Base-by-base conservation (phyloP, 2,797 vertebrate genomes). In the Petrocephalus sullivani region DNA sequence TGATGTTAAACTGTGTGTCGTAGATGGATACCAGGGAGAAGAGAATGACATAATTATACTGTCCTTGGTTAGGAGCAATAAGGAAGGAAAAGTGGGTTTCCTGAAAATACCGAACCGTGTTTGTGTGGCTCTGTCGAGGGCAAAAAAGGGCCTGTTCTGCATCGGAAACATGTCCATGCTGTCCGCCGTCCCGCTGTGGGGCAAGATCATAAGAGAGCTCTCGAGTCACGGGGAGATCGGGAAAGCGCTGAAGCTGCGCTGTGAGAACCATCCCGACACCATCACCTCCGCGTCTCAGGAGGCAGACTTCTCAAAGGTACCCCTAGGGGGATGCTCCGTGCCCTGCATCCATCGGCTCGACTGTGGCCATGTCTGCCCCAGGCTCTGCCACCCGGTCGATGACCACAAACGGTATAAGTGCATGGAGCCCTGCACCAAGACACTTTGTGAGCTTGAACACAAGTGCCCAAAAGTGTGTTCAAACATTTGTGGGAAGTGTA, bases 1-100 rank as follows among this genome's bases (percentile, higher is more conserved):
- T 23, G 89, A 88, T 6, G 88, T 92, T 4, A 86, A 81, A 9
- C 84, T 92, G 1, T 90, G 89, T 37, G 92, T 91, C 9, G 90
- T 92, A n/a, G 92, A 92, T 78, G 89, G 90, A 23, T 92, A 89
- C 83, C 92, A 92, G 86, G 92, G 92, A 28, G 92, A 92, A 58
- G 92, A 92, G 75, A 92, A 92, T 28, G 90, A 92, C 28, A 91
- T 92, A 37, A 88, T 92, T 12, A 90, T 92, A 19, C 89, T 92
- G 7, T 92, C 92, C 2, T 81, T 92, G 46, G 91, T 92, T 12
- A 88, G 92, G 12, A 92, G 92, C 81, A 92, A 92, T 53, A 5
- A 16, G 41, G 53, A 86, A 46, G 90, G 89, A 14, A 81, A 51
- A 37, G 88, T 88, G 16, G 91, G 92, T 19, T 92, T 92, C 75